Percentiles rank a stretch among this genome's conserved stretches.
These are phyloP conservation scores for Lepidostoma basale DNA, from an alignment of 1,140 invertebrate genomes.

Conservation along the genomic window DNA sequence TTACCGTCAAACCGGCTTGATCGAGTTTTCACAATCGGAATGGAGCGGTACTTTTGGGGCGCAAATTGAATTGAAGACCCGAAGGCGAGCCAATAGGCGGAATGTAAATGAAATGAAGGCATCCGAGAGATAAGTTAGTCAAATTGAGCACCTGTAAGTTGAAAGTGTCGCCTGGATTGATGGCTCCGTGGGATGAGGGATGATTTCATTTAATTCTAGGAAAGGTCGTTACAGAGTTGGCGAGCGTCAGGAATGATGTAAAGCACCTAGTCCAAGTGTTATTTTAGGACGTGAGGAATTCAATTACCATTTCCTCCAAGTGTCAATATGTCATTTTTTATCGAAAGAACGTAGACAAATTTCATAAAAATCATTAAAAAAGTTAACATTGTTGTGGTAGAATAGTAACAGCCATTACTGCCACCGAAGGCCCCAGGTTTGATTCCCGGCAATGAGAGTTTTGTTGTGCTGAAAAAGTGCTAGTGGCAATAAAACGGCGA, in stretches of 20 bases:
- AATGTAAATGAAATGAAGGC: constrained; percentile 26
- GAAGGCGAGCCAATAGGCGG: constrained; percentile 14
- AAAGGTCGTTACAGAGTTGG: not conserved
- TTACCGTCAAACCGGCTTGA: constrained; percentile 12
- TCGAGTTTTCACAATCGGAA: constrained; percentile 17
- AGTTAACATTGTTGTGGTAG: no score
- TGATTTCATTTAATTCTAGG: not conserved
- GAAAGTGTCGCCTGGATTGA: constrained; percentile 14
- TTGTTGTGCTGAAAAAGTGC: no score
- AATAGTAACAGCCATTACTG: no score
- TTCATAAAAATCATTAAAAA: no score
- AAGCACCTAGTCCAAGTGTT: no score
- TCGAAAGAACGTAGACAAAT: no score
- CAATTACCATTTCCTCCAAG: no score
- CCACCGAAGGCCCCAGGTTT: no score
- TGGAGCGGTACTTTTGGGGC: not conserved
- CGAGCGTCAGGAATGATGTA: not conserved
- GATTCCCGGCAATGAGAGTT: no score
- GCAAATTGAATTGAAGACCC: constrained; percentile 21
- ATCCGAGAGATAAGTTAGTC: constrained; percentile 19
- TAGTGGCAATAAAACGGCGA: no score
- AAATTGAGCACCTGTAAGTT: constrained; percentile 24
- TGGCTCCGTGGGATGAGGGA: not conserved
- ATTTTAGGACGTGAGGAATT: no score
- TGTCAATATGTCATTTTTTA: no score